Evolutionary conservation across 2,797 vertebrate genomes (phyloP).

Genomic region (Pseudochirops cupreus): DNA sequence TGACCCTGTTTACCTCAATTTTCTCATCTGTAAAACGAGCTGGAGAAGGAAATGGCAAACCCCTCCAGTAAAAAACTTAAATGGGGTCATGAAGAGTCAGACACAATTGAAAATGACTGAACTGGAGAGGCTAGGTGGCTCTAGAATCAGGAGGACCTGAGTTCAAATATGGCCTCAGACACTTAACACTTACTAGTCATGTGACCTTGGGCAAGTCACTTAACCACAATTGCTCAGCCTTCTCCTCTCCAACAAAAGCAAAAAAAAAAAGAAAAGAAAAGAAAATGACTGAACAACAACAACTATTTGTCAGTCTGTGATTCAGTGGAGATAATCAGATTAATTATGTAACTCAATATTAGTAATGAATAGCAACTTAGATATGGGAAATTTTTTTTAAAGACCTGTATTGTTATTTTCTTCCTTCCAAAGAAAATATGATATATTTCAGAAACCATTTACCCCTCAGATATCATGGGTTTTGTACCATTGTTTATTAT

Average conservation of each 20-base stretch:
- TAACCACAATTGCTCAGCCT: too few species aligned
- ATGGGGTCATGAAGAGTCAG: background rate
- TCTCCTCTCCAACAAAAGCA: too few species aligned
- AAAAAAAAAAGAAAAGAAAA: too few species aligned
- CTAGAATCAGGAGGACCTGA: too few species aligned
- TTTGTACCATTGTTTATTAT: background rate
- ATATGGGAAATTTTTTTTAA: slow-evolving; percentile 11
- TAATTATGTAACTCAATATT: slow-evolving; percentile 10
- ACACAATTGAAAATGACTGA: background rate
- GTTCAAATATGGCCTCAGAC: too few species aligned
- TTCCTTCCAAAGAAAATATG: background rate
- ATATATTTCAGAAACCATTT: background rate
- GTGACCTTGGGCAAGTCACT: too few species aligned
- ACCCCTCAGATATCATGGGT: background rate
- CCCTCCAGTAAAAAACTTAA: background rate
- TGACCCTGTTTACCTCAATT: background rate
- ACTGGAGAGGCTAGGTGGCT: too few species aligned
- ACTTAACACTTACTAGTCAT: too few species aligned
- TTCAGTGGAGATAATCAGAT: background rate
- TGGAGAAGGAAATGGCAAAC: background rate
- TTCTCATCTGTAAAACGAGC: background rate
- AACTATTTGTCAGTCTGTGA: background rate
- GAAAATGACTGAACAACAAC: too few species aligned
- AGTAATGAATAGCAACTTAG: background rate
- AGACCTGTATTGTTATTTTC: slow-evolving; percentile 3